A percentile compares a stretch with the other conserved stretches of the same genome.
Conservation (phyloP, 1,140 invertebrate genomes). For the Dolichoris vasculosae region DNA sequence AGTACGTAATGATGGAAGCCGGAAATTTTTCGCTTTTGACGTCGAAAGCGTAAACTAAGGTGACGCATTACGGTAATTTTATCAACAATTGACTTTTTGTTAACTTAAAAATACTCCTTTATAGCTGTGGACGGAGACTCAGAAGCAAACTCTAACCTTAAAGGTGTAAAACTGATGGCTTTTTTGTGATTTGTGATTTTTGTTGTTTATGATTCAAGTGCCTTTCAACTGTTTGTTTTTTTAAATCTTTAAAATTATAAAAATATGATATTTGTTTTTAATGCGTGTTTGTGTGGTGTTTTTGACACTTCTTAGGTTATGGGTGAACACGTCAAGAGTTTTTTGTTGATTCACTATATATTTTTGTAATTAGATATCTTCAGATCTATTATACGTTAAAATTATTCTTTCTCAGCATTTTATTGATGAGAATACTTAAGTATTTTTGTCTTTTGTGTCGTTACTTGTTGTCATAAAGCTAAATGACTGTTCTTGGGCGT, state of each 20-base stretch:
- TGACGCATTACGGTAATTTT: slow-evolving; percentile 28
- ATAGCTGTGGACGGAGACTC: neutral
- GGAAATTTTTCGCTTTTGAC: slow-evolving; percentile 26
- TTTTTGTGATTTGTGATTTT: neutral
- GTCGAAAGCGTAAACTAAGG: neutral
- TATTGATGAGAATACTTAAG: no score
- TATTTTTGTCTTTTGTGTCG: no score
- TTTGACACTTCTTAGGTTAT: slow-evolving; percentile 22
- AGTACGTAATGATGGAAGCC: slow-evolving; percentile 33
- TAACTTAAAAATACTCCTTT: neutral
- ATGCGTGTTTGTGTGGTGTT: neutral
- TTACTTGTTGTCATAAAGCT: no score
- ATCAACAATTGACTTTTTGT: slow-evolving; percentile 1
- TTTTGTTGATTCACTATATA: no score
- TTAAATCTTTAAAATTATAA: neutral
- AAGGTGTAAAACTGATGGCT: neutral
- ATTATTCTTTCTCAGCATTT: no score
- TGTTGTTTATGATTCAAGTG: neutral
- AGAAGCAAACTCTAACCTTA: slow-evolving; percentile 11
- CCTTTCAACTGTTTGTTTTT: neutral
- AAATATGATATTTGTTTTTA: neutral
- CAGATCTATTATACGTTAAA: no score
- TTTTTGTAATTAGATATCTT: no score
- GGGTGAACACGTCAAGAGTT: no score
- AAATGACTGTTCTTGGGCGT: no score